A percentile compares a stretch with the other conserved stretches of the same genome.
phyloP scores from a whole-genome alignment of 2,113 vertebrate species.

The Isichthys henryi region DNA sequence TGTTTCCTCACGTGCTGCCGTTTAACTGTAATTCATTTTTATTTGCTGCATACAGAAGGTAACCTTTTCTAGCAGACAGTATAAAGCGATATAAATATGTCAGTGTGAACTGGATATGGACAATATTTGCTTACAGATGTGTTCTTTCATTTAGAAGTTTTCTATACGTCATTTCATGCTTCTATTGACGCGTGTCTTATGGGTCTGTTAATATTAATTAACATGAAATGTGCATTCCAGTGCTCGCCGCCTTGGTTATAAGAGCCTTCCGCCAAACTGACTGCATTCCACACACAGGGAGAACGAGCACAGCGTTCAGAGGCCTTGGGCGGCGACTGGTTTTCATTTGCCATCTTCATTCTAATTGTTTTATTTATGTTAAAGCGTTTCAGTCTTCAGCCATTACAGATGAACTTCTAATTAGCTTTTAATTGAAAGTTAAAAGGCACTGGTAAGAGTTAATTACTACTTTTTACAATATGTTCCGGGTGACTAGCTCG shows the following conservation, averaged over 20 bases:
- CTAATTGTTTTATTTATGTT: conserved; percentile 6
- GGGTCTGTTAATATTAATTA: not conserved
- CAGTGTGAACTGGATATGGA: not conserved
- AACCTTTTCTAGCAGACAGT: not conserved
- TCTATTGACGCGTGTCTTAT: not conserved
- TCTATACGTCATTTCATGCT: not conserved
- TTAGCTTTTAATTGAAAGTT: conserved; percentile 9
- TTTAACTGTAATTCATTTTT: not conserved
- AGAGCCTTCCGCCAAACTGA: not conserved
- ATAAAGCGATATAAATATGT: not conserved
- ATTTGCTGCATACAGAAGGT: not conserved
- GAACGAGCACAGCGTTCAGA: not conserved
- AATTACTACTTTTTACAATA: conserved; percentile 10
- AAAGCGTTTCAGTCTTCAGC: not conserved
- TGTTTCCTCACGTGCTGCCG: not conserved
- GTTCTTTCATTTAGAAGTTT: not conserved
- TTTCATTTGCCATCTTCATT: not conserved
- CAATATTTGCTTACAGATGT: not conserved
- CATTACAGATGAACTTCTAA: not conserved
- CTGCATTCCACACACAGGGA: not conserved
- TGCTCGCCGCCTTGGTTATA: not conserved
- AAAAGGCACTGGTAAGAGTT: not conserved
- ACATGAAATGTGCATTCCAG: not conserved
- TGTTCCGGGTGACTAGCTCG: not conserved
- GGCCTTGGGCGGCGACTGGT: not conserved